phyloP scores from a whole-genome alignment of 2,888 invertebrate genomes.

The Melieria crassipennis region DNA sequence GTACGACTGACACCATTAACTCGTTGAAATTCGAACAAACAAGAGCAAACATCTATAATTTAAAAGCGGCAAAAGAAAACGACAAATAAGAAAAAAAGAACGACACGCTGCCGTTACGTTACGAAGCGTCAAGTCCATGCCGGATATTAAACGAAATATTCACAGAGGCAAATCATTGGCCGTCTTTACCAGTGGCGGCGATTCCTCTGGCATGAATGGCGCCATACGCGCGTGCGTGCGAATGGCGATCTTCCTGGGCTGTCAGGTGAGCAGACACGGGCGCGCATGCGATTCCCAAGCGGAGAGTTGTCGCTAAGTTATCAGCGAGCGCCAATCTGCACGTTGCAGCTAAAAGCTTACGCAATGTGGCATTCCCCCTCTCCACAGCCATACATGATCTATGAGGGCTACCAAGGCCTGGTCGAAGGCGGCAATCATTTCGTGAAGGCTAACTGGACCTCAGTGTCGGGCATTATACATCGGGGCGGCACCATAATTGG shows the following conservation, averaged over 20 bases:
- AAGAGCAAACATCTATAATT: too few relatives aligned
- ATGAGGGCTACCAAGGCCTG: slow-evolving; percentile 95
- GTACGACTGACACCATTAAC: too few relatives aligned
- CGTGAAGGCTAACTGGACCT: slow-evolving; percentile 94
- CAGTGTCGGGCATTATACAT: slow-evolving; percentile 97
- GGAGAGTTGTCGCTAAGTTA: too few relatives aligned
- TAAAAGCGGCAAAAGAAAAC: too few relatives aligned
- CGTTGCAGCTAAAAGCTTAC: too few relatives aligned
- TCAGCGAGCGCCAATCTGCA: too few relatives aligned
- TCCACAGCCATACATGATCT: slow-evolving; percentile 72
- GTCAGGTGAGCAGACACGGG: slow-evolving; percentile 76
- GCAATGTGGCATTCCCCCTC: not conserved
- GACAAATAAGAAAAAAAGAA: too few relatives aligned
- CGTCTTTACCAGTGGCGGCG: slow-evolving; percentile 94
- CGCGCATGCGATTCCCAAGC: not conserved
- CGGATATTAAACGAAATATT: slow-evolving; percentile 12
- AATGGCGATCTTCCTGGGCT: slow-evolving; percentile 95
- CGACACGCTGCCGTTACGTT: too few relatives aligned
- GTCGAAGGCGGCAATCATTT: slow-evolving; percentile 96
- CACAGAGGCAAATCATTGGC: slow-evolving; percentile 86
- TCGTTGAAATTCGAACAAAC: too few relatives aligned
- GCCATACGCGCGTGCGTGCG: slow-evolving; percentile 94
- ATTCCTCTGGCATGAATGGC: slow-evolving; percentile 98
- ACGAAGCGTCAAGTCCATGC: not conserved
- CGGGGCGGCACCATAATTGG: slow-evolving; percentile 99